Percentiles rank a stretch among this genome's conserved stretches.
Evolutionary conservation across 2,113 vertebrate species (phyloP).

Genomic region (Misgurnus mizolepis): DNA sequence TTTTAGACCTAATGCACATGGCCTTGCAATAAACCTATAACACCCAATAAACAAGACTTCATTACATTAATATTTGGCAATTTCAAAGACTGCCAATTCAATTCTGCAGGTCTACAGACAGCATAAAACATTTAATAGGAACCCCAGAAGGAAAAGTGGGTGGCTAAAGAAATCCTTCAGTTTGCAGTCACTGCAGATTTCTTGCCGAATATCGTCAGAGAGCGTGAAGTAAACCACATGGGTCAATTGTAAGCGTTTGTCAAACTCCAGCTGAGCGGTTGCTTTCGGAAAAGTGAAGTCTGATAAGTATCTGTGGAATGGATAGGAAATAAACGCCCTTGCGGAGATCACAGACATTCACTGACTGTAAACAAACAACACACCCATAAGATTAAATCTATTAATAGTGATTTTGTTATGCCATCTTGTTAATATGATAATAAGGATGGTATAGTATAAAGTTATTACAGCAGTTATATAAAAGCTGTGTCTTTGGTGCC

Average conservation of each 20-base stretch:
- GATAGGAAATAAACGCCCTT: neutral
- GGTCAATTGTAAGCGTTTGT: neutral
- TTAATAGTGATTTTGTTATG: neutral
- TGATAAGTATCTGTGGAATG: neutral
- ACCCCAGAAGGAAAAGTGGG: neutral
- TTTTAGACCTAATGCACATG: slow-evolving; percentile 94
- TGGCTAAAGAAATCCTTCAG: neutral
- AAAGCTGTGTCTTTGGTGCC: neutral
- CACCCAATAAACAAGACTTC: slow-evolving; percentile 9
- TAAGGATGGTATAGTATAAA: neutral
- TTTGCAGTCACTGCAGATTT: neutral
- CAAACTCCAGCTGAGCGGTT: neutral
- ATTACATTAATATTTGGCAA: neutral
- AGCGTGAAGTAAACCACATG: neutral
- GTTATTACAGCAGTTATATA: neutral
- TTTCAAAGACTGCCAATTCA: neutral
- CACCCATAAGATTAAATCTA: neutral
- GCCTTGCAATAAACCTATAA: slow-evolving; percentile 93
- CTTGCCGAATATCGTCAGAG: neutral
- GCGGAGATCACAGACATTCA: neutral
- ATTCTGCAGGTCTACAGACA: neutral
- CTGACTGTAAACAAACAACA: neutral
- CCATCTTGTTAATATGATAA: slow-evolving; percentile 5
- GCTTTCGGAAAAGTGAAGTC: neutral
- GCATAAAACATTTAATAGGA: neutral